Conservation (phyloP, 1,140 invertebrate genomes). For the Hyposmocoma kahamanoa region DNA sequence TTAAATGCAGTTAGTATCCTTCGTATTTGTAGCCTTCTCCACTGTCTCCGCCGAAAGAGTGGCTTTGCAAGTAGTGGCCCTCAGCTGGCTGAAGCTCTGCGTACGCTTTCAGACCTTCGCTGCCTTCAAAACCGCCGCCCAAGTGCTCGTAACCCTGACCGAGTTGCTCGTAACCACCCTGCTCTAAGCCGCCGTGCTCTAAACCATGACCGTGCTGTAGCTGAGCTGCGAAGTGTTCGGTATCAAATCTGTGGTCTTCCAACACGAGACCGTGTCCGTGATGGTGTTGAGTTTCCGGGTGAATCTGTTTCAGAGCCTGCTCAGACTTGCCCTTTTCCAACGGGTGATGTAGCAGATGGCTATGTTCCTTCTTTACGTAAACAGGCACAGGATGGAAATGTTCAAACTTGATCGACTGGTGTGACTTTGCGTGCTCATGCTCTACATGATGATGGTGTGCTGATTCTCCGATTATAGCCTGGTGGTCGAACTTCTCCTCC, state of each 20-base stretch:
- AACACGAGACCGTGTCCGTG: conserved; percentile 75
- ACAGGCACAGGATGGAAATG: conserved; percentile 79
- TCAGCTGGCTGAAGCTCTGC: conserved; percentile 40
- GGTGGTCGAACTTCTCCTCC: conserved; percentile 55
- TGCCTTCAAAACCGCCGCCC: conserved; percentile 37
- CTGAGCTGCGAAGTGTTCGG: conserved; percentile 67
- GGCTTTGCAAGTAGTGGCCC: conserved; percentile 44
- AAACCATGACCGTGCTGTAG: conserved; percentile 26
- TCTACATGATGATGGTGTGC: conserved; percentile 75
- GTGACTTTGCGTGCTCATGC: conserved; percentile 77
- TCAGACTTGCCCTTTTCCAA: conserved; percentile 76
- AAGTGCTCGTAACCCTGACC: conserved; percentile 50
- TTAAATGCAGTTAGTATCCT: conserved; percentile 47
- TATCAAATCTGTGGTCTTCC: conserved; percentile 74
- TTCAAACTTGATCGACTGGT: conserved; percentile 79
- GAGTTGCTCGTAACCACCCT: conserved; percentile 41
- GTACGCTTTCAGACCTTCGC: conserved; percentile 55
- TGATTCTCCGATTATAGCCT: conserved; percentile 69
- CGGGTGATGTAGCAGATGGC: conserved; percentile 76
- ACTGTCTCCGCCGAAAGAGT: conserved; percentile 41
- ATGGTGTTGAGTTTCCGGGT: conserved; percentile 74
- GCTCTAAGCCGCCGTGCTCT: conserved; percentile 40
- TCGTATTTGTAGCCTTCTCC: conserved; percentile 55
- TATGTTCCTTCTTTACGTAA: conserved; percentile 78
- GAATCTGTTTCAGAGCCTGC: conserved; percentile 74